Percentiles rank a stretch among this genome's conserved stretches.
These are phyloP conservation scores for Pitangus sulphuratus DNA, from an alignment of 2,797 vertebrate genomes.

Conservation along the genomic window DNA sequence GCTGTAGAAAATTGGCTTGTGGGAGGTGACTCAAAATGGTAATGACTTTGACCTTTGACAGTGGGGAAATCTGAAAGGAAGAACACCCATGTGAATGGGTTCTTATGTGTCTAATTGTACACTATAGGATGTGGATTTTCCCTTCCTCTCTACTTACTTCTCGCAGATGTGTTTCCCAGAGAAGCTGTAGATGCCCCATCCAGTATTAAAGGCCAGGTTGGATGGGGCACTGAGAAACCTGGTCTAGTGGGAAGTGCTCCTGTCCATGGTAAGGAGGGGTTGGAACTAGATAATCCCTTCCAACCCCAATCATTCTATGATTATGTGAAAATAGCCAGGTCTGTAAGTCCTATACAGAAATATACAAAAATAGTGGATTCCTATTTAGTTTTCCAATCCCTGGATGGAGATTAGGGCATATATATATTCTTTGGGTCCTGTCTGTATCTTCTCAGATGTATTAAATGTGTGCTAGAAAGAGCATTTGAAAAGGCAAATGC, in stretches of 20 bases:
- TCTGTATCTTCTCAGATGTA: not conserved
- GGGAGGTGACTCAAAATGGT: not conserved
- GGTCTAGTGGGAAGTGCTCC: not conserved
- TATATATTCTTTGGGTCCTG: not conserved
- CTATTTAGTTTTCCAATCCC: not conserved
- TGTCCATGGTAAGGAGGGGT: not conserved
- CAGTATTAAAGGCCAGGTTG: not conserved
- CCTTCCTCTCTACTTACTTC: rapidly evolving
- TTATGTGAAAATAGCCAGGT: not conserved
- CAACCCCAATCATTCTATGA: not conserved
- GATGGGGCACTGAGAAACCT: not conserved
- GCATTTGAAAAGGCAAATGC: not conserved
- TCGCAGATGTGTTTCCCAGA: not conserved
- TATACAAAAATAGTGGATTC: not conserved
- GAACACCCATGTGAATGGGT: rapidly evolving
- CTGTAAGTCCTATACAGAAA: not conserved
- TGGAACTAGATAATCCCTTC: rapidly evolving
- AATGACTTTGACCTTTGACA: not conserved
- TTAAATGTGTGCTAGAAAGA: not conserved
- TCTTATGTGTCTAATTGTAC: not conserved
- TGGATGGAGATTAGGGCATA: not conserved
- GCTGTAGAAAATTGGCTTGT: not conserved
- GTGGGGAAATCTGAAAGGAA: not conserved
- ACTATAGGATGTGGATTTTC: not conserved
- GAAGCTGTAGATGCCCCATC: not conserved